Conservation (phyloP, 2,888 invertebrate genomes). For the Tricholauxania praeusta region DNA sequence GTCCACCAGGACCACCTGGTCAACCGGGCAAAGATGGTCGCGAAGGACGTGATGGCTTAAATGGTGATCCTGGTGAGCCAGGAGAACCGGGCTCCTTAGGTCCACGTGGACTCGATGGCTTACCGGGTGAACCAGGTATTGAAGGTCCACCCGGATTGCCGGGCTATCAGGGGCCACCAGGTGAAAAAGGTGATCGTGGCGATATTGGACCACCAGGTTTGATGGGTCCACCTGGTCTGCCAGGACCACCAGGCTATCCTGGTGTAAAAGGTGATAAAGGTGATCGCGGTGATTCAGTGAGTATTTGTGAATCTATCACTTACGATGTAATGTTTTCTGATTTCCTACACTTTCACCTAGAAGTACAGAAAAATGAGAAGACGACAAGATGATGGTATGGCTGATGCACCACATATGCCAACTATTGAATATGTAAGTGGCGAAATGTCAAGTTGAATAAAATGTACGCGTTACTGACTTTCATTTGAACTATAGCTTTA, state of each 20-base stretch:
- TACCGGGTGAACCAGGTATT: constrained; percentile 83
- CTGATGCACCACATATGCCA: constrained; percentile 67
- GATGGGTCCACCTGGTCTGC: constrained; percentile 92
- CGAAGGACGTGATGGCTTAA: constrained; percentile 69
- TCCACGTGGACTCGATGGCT: constrained; percentile 79
- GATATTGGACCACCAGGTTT: constrained; percentile 94
- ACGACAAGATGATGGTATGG: constrained; percentile 68
- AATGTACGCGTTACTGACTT: background rate
- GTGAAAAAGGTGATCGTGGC: constrained; percentile 82
- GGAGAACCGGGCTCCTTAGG: constrained; percentile 84
- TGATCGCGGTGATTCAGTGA: constrained; percentile 93
- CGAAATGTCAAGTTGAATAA: background rate
- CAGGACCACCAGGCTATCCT: constrained; percentile 87
- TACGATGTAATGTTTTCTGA: background rate
- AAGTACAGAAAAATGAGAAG: constrained; percentile 69
- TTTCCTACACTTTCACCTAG: constrained; percentile 45
- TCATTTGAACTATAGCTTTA: constrained; percentile 67
- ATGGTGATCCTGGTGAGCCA: constrained; percentile 75
- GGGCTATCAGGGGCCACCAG: constrained; percentile 88
- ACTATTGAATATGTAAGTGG: constrained; percentile 67
- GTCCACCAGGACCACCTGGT: constrained; percentile 76
- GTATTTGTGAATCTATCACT: constrained; percentile 60
- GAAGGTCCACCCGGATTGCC: constrained; percentile 85
- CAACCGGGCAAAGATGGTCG: constrained; percentile 64
- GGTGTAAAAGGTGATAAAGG: constrained; percentile 92